phyloP scores from a whole-genome alignment of 2,888 invertebrate genomes.

The Conops quadrifasciatus region DNA sequence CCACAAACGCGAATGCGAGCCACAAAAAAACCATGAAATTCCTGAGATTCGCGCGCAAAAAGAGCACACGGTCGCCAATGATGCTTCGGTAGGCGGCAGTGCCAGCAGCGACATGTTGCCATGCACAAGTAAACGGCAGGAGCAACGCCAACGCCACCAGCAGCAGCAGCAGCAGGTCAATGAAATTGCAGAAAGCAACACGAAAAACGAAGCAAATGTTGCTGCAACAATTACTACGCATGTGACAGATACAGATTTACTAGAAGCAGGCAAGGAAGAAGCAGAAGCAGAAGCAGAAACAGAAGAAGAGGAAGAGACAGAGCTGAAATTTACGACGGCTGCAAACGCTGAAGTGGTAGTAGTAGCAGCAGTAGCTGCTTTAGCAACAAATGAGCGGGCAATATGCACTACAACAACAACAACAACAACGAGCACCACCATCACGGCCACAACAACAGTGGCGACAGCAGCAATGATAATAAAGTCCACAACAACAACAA shows the following conservation, averaged over 20 bases:
- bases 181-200: conserved; percentile 6
- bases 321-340: conserved; percentile 20
- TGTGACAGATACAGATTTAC: conserved; percentile 18
- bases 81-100: conserved; percentile 36
- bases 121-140: conserved; percentile 26
- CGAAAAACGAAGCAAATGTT: conserved; percentile 33
- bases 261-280: conserved; percentile 17
- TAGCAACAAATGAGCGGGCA: conserved; percentile 1
- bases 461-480: conserved; percentile 31
- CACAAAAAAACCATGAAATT: not conserved
- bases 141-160: not conserved
- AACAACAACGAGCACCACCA: conserved; percentile 17
- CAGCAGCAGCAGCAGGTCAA: conserved; percentile 26
- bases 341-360: conserved; percentile 11
- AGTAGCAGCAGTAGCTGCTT: conserved; percentile 9
- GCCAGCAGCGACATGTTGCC: conserved; percentile 41
- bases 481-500: conserved; percentile 30
- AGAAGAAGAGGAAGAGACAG: conserved; percentile 14
- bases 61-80: conserved; percentile 36
- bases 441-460: conserved; percentile 3
- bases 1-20: conserved; percentile 9
- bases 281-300: conserved; percentile 14
- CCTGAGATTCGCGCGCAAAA: conserved; percentile 23
- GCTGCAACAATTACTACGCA: conserved; percentile 30
- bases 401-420: conserved; percentile 16